Conservation (phyloP, 1,140 invertebrate species). For the Drosophila repleta region DNA sequence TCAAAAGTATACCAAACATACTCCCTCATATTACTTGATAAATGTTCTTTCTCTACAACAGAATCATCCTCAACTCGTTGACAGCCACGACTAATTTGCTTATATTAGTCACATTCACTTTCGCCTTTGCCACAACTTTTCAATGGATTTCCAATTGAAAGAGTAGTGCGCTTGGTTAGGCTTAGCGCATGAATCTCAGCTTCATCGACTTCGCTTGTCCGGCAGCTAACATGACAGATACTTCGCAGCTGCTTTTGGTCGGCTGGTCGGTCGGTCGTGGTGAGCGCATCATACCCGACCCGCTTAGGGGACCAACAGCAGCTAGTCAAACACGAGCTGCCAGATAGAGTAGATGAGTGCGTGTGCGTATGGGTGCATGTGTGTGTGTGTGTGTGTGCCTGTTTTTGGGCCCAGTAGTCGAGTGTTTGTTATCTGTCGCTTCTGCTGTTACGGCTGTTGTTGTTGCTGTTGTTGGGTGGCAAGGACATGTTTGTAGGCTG, state of each 20-base stretch:
- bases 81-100: too few species aligned
- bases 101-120: too few species aligned
- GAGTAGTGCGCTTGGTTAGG: not conserved
- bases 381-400: not conserved
- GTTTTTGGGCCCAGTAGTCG: conserved; percentile 44
- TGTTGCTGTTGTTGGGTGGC: conserved; percentile 34
- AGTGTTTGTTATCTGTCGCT: conserved; percentile 76
- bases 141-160: not conserved
- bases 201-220: conserved; percentile 3
- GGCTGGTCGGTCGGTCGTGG: too few species aligned
- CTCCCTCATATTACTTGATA: too few species aligned
- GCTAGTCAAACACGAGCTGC: conserved; percentile 29
- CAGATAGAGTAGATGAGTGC: not conserved
- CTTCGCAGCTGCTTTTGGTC: conserved; percentile 16
- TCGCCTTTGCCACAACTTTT: too few species aligned
- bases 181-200: not conserved
- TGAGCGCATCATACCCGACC: conserved; percentile 13
- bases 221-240: conserved; percentile 11
- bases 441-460: conserved; percentile 39
- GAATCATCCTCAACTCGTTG: too few species aligned
- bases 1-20: not conserved
- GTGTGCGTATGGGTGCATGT: not conserved
- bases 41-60: too few species aligned
- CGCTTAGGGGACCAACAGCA: conserved; percentile 23
- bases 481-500: conserved; percentile 41